Conservation (phyloP, 2,113 vertebrate genomes). For the Pseudorasbora parva region DNA sequence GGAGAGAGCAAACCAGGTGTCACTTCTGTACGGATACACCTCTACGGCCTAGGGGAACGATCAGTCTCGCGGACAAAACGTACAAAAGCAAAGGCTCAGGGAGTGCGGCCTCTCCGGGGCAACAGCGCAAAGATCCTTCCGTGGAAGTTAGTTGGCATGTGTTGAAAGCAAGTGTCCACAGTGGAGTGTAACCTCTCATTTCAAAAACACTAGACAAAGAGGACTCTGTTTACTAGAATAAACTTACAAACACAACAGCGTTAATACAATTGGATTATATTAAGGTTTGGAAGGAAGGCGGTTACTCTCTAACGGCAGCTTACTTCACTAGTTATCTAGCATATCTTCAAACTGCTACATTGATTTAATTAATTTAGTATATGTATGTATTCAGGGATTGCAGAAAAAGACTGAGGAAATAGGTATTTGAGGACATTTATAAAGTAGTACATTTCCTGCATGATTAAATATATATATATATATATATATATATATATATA, state of each 20-base stretch:
- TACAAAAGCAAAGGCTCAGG: not conserved
- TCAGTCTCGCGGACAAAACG: constrained; percentile 3
- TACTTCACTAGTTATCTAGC: not conserved
- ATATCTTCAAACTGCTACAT: not conserved
- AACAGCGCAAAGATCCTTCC: not conserved
- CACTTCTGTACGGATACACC: constrained; percentile 19
- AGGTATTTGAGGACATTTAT: not conserved
- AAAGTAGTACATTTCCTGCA: not conserved
- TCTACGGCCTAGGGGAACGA: constrained; percentile 14
- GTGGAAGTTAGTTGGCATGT: constrained; percentile 22
- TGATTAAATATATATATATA: too few relatives aligned
- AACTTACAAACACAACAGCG: not conserved
- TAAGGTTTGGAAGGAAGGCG: not conserved
- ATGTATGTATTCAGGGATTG: not conserved
- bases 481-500: too few relatives aligned
- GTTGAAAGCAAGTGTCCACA: constrained; percentile 30
- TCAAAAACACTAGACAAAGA: constrained; percentile 10
- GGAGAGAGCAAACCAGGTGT: constrained; percentile 44
- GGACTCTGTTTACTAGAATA: constrained; percentile 5
- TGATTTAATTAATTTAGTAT: not conserved
- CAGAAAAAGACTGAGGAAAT: not conserved
- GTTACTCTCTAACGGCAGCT: not conserved
- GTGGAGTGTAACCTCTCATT: not conserved
- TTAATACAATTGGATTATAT: not conserved
- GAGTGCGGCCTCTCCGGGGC: not conserved